Base-by-base conservation (phyloP, 2,888 invertebrate genomes). In the Harpalus rufipes region DNA sequence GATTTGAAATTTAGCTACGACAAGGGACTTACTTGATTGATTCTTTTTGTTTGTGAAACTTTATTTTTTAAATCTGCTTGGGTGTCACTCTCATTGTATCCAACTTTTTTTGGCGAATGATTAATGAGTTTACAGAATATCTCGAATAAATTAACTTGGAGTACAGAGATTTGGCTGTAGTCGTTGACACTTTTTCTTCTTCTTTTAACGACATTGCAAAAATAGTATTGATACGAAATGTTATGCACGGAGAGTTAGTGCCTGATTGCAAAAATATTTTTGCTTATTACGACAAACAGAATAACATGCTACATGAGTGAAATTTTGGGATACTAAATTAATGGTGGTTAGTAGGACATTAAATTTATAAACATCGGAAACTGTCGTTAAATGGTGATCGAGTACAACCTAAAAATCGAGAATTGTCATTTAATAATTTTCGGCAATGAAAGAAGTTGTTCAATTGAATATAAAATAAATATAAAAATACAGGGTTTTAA, bases 1-100 rank as follows among this genome's bases (percentile, higher is more conserved):
- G 82, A 82, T 82, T 82, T 82, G 74, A 74, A 82, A 82, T 82
- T 74, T 72, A 82, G 72, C 59, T 74, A 39, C 74, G 74, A 81
- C 81, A 56, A 68, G 81, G 63, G 81, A 81, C 81, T 51, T 65
- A 59, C 65, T 81, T 68, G 51, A 81, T 78, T 56, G 78, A 78
- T 78, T 78, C 58, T 44, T 78, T 78, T 78, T 78, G 78, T 78
- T 78, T 78, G 78, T 58, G 78, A 78, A 78, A 78, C 78, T 78
- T 76, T 78, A 58, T 78, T 78, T 78, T 78, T 78, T 78, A 78
- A 78, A 58, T 56, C 58, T 78, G 78, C 58, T 58, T 32, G 56
- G 32, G 78, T 58, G 78, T 78, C 78, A 32, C 32, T 56, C 16
- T 32, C 78, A 78, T 78, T 78, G 78, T 78, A 58, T 58, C 78